Conservation (phyloP, 1,140 invertebrate genomes). For the Caerostris darwini region DNA sequence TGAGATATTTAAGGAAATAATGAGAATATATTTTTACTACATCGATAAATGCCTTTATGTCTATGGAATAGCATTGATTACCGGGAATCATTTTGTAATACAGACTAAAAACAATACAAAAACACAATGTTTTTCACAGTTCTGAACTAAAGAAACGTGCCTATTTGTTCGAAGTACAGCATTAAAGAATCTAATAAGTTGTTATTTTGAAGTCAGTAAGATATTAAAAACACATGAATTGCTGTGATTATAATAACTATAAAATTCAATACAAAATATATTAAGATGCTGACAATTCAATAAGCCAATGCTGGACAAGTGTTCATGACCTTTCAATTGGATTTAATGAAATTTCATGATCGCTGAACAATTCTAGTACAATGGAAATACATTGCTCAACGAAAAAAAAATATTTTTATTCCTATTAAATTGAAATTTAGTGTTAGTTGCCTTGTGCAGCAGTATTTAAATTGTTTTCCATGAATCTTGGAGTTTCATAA, state of each 20-base stretch:
- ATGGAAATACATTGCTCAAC: too few relatives aligned
- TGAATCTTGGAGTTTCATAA: too few relatives aligned
- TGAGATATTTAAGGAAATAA: background rate
- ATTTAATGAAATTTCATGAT: too few relatives aligned
- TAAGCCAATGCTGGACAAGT: too few relatives aligned
- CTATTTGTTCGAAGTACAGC: background rate
- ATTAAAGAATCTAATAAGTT: background rate
- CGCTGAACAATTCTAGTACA: too few relatives aligned
- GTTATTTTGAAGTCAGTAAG: background rate
- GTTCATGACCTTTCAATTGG: too few relatives aligned
- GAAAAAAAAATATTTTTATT: too few relatives aligned
- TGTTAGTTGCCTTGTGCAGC: too few relatives aligned
- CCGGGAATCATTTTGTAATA: background rate
- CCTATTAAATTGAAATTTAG: too few relatives aligned
- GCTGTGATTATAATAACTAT: background rate
- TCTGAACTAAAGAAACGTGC: background rate
- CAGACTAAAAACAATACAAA: background rate
- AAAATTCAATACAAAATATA: background rate
- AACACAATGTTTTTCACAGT: background rate
- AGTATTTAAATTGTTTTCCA: too few relatives aligned
- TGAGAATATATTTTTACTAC: background rate
- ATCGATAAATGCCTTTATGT: background rate
- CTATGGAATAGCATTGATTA: background rate
- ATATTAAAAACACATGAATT: background rate
- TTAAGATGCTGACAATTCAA: too few relatives aligned